Evolutionary conservation across 2,888 invertebrate genomes (phyloP).

Genomic region (Leucophenga maculata): DNA sequence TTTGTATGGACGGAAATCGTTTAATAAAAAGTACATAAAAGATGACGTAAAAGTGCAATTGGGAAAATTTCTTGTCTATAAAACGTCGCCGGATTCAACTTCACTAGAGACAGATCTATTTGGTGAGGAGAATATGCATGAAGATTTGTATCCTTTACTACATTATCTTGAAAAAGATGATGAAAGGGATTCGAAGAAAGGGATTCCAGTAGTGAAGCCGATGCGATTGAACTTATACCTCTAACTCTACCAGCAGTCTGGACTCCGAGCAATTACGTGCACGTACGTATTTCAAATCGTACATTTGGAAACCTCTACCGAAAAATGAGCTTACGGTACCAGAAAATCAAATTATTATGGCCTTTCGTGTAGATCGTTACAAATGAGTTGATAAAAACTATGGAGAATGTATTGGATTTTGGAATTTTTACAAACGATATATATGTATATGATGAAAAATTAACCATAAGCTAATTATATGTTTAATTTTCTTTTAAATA

Average conservation of each 20-base stretch:
- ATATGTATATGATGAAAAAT: not conserved
- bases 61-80: not conserved
- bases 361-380: not conserved
- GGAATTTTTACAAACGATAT: not conserved
- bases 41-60: not conserved
- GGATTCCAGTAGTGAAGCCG: not conserved
- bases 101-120: not conserved
- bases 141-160: not conserved
- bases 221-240: not conserved
- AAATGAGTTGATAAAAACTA: not conserved
- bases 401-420: not conserved
- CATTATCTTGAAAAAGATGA: not conserved
- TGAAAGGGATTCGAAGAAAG: not conserved
- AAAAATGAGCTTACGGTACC: not conserved
- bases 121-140: not conserved
- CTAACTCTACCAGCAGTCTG: not conserved
- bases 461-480: not conserved
- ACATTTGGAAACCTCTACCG: not conserved
- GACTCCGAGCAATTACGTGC: not conserved
- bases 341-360: not conserved
- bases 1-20: not conserved
- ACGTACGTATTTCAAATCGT: not conserved
- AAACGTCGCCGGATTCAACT: not conserved
- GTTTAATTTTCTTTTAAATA: too few relatives aligned
- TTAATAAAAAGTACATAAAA: not conserved